Base-by-base conservation (phyloP, 2,888 invertebrate genomes). In the Amiota communis region DNA sequence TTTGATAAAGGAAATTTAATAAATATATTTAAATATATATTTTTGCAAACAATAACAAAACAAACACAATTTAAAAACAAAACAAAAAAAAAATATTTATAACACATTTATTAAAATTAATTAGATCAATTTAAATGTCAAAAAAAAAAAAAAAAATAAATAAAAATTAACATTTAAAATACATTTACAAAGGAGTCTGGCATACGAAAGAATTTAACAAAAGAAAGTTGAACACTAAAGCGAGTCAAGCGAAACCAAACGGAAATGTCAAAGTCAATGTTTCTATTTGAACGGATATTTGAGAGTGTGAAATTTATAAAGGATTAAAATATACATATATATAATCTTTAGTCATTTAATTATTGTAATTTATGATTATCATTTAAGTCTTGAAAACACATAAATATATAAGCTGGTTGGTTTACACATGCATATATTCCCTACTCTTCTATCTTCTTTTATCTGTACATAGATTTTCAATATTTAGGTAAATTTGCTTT, bases 191-290 rank as follows among this genome's bases (percentile, higher is more conserved):
- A 73, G 73, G 4, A 36, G 47, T 15, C 36, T 23, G 13, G 63
- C 13, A 36, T 36, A n/a, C 6, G n/a, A n/a, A n/a, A n/a, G n/a
- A 53, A 65, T 71, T 59, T 76, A 73, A 71, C 53, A n/a, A 59
- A 67, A n/a, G 73, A 70, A 80, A 72, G 75, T 81, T 81, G 77
- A 83, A 77, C 80, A 84, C 82, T 77, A 75, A 78, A 78, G 79
- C 57, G 57, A 51, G 53, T n/a, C n/a, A 51, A 51, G n/a, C 59
- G 20, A 8, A 59, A 1, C 59, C 4, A 4, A 59, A 9, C 11
- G 8, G 6, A 36, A 36, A 36, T 36, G 36, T 6, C 36, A 36
- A 36, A 6, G 36, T 36, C 36, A 6, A 36, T 36, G 36, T 36
- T 36, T 36, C 36, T 6, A 36, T 36, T 36, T 36, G 36, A 2